A percentile compares a stretch with the other conserved stretches of the same genome.
Conservation (phyloP, 2,113 vertebrate species). For the Neolamprologus ventralis region DNA sequence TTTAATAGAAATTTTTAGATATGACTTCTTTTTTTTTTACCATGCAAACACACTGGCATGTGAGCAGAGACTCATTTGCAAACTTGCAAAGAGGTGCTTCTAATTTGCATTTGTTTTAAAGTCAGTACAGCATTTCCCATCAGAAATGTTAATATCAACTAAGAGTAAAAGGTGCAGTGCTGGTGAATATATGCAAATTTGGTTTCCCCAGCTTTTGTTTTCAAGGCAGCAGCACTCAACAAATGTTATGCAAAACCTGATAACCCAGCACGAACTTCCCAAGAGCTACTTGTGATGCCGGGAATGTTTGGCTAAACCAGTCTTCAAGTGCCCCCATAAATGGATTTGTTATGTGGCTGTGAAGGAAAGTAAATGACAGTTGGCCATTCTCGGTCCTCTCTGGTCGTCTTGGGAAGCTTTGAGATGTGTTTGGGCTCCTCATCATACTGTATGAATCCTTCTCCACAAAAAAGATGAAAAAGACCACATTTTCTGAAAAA, state of each 20-base stretch:
- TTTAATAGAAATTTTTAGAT: fast-evolving
- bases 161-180: neutral
- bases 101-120: neutral
- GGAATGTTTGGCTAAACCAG: neutral
- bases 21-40: neutral
- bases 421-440: neutral
- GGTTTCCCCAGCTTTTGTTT: neutral
- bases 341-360: neutral
- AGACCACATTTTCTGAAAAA: neutral
- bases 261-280: neutral
- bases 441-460: neutral
- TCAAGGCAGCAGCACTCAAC: neutral
- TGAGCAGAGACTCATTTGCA: neutral
- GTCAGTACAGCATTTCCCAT: neutral
- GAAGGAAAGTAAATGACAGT: neutral
- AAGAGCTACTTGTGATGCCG: neutral
- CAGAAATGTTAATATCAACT: neutral
- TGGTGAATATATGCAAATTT: neutral
- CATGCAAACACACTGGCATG: neutral
- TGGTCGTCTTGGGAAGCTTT: neutral
- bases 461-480: neutral
- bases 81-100: neutral
- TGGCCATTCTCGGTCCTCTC: neutral
- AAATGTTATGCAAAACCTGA: neutral
- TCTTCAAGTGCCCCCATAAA: neutral